Evolutionary conservation across 1,140 invertebrate genomes (phyloP), one percentile per base, ranked within the genome.

Genomic region (Paraescarpia echinospica): DNA sequence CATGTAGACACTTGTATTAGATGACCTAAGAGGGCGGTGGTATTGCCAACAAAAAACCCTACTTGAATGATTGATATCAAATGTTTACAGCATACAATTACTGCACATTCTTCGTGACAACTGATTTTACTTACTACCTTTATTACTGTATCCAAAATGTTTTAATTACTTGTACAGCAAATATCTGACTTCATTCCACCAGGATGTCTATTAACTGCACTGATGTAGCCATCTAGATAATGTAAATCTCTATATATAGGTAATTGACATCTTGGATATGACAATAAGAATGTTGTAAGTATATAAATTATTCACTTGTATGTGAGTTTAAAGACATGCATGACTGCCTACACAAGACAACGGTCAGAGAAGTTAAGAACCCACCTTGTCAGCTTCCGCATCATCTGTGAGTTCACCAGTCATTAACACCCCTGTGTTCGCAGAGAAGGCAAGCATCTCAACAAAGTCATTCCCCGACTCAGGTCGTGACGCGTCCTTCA

Each of bases 391-490:
- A 41, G 94, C 93, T 91, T 97, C 97, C 89, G 96, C 96, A 5
- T 96, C 94, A 92, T 96, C 96, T 2, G 96, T 96, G 97, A 98
- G 97, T 92, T 97, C 97, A 77, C 97, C 98, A 1, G 97, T 97
- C 98, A 98, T 98, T 31, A 98, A 95, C 1, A 98, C 98, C 35
- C 97, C 97, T 92, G 96, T 95, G 51, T 97, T 96, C 92, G 97
- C 96, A 89, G 96, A 97, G 94, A 97, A 98, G 92, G 97, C 96
- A 22, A 98, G 95, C 6, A 97, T 97, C 95, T 98, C 98, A 1
- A 98, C 97, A 96, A 98, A 98, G 93, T 98, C 97, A 94, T 98
- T 97, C 1, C 96, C 96, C 0, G 96, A 93, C 89, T 96, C 94
- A 91, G 97, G 96, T 34, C 95, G 93, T 4, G 96, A 96, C 94